Conservation (phyloP, 2,113 vertebrate species). For the Pelusios castaneus region DNA sequence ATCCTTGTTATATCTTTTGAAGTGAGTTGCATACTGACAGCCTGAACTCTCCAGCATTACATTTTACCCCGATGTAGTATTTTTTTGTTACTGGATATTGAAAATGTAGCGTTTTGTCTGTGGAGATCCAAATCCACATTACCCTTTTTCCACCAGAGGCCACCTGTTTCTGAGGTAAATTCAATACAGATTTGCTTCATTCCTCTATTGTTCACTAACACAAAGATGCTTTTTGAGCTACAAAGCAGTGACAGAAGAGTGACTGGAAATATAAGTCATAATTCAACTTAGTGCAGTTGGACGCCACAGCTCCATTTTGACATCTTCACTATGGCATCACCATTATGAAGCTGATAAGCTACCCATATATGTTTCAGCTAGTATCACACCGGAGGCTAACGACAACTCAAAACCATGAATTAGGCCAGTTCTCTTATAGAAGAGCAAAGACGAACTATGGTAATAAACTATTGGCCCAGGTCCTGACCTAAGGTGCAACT, state of each 20-base stretch:
- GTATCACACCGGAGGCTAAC: neutral
- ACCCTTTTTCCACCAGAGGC: conserved; percentile 37
- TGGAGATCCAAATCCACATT: conserved; percentile 37
- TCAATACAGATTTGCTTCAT: neutral
- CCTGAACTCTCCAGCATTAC: neutral
- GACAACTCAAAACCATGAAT: neutral
- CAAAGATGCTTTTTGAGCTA: conserved; percentile 11
- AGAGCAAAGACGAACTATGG: neutral
- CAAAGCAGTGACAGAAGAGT: neutral
- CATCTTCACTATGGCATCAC: neutral
- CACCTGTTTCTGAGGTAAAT: conserved; percentile 38
- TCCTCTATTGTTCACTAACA: neutral
- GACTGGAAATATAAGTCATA: conserved; percentile 11
- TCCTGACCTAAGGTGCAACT: neutral
- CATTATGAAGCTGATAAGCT: neutral
- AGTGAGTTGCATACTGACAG: neutral
- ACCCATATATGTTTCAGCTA: neutral
- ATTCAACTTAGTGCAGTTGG: conserved; percentile 18
- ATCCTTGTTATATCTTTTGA: neutral
- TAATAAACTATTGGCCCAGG: neutral
- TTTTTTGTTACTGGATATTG: conserved; percentile 44
- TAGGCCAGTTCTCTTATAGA: rapidly evolving
- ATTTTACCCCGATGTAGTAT: conserved; percentile 25
- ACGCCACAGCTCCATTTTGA: neutral
- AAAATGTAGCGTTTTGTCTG: conserved; percentile 45